Conservation (phyloP, 2,113 vertebrate species). For the Brachyistius frenatus region DNA sequence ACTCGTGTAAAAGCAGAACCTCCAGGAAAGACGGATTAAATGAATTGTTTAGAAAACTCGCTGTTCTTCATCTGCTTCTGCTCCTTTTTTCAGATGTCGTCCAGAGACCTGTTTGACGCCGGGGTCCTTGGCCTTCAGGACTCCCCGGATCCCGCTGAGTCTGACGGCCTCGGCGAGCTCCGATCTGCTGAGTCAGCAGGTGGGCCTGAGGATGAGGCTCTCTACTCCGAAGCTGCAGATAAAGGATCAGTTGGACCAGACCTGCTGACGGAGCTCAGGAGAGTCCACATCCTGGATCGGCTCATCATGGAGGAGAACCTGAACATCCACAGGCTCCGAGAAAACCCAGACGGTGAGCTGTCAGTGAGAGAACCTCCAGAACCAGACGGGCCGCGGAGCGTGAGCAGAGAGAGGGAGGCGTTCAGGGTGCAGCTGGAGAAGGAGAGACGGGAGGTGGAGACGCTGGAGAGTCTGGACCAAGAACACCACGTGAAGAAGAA, state of each 20-base stretch:
- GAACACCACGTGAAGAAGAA: constrained; percentile 27
- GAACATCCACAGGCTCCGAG: constrained; percentile 64
- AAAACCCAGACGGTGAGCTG: neutral
- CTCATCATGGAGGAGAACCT: constrained; percentile 78
- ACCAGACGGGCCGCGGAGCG: neutral
- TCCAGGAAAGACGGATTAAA: no score
- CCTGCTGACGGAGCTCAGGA: constrained; percentile 66
- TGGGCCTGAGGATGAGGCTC: neutral
- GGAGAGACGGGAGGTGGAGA: constrained; percentile 74
- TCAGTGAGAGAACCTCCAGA: neutral
- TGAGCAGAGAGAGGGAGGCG: constrained; percentile 44
- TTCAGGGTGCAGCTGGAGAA: constrained; percentile 68
- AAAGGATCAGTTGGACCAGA: neutral
- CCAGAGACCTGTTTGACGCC: constrained; percentile 69
- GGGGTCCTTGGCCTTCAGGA: constrained; percentile 74
- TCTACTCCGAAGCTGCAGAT: neutral
- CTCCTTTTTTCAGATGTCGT: constrained; percentile 59
- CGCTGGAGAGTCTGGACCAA: constrained; percentile 69
- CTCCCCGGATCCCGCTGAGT: neutral
- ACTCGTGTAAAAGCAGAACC: no score
- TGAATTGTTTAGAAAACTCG: no score
- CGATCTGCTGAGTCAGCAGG: neutral
- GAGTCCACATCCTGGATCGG: constrained; percentile 70
- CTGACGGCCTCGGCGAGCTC: neutral
- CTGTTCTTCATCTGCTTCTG: neutral